Conservation (phyloP, 1,140 invertebrate species). For the Drosophila triauraria region DNA sequence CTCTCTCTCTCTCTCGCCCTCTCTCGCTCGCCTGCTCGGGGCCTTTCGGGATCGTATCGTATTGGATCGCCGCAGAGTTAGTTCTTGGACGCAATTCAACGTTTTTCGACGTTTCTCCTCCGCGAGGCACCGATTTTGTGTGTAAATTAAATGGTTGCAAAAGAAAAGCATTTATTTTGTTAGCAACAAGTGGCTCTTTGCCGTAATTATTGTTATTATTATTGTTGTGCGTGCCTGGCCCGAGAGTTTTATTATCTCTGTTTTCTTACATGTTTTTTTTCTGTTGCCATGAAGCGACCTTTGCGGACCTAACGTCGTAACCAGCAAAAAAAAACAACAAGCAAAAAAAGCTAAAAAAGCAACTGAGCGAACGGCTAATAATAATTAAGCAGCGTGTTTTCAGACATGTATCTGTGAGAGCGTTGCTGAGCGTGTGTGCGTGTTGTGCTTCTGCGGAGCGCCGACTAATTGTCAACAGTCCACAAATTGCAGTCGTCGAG, state of each 20-base stretch:
- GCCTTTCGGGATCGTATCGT: conserved; percentile 4
- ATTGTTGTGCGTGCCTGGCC: conserved; percentile 16
- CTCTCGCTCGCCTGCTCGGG: background rate
- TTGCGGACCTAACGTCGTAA: conserved; percentile 75
- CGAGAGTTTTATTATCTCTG: conserved; percentile 27
- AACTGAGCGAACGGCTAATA: conserved; percentile 47
- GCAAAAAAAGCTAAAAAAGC: conserved; percentile 38
- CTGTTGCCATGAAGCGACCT: conserved; percentile 59
- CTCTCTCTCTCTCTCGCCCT: background rate
- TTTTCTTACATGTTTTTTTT: conserved; percentile 30
- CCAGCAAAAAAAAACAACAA: conserved; percentile 27
- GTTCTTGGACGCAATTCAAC: conserved; percentile 65
- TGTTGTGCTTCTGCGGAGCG: conserved; percentile 41
- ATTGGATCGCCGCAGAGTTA: conserved; percentile 32
- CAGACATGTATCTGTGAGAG: conserved; percentile 19
- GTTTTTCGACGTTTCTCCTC: conserved; percentile 58
- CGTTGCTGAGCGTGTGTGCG: conserved; percentile 19
- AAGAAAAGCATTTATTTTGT: conserved; percentile 8
- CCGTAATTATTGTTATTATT: conserved; percentile 8
- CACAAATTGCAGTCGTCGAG: conserved; percentile 14
- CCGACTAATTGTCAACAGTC: conserved; percentile 32
- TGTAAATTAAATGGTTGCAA: conserved; percentile 11
- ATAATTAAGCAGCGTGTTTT: conserved; percentile 73
- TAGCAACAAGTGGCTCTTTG: conserved; percentile 27
- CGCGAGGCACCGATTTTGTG: conserved; percentile 1